A percentile compares a stretch with the other conserved stretches of the same genome.
These are phyloP conservation scores for Caradrina kadenii DNA, from an alignment of 2,888 invertebrate genomes.

Conservation along the genomic window DNA sequence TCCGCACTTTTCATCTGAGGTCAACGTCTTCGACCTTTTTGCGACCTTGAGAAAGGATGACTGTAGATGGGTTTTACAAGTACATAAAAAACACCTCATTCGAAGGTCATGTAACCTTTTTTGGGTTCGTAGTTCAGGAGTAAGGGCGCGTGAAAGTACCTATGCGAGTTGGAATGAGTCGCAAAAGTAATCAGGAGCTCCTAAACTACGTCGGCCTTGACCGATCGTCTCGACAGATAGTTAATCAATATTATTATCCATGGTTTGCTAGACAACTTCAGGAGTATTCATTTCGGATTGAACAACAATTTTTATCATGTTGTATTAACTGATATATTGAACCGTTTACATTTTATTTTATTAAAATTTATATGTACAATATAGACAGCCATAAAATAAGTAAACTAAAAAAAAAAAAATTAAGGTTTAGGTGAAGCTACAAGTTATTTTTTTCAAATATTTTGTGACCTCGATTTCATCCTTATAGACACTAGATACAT, in stretches of 20 bases:
- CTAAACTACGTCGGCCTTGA: slow-evolving; percentile 32
- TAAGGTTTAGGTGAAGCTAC: too few species aligned
- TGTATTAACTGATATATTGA: neutral
- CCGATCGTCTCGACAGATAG: slow-evolving; percentile 25
- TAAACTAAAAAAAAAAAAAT: too few species aligned
- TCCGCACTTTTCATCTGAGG: neutral
- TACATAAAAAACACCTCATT: neutral
- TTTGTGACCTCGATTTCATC: too few species aligned
- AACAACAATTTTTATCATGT: neutral
- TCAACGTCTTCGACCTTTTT: neutral
- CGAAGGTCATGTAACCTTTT: neutral
- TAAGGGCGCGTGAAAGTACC: too few species aligned
- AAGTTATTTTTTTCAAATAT: too few species aligned
- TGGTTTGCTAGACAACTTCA: slow-evolving; percentile 1
- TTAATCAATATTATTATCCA: slow-evolving; percentile 42
- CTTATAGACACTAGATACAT: too few species aligned
- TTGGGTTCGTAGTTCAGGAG: neutral
- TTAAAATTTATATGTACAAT: too few species aligned
- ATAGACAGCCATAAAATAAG: too few species aligned
- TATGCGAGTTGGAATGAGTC: neutral
- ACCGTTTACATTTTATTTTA: too few species aligned
- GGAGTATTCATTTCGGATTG: neutral
- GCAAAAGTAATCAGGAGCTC: slow-evolving; percentile 11
- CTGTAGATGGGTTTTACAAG: neutral
- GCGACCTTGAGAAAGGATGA: neutral